phyloP scores from a whole-genome alignment of 23 tunicate genomes.

The Oikopleura vanhoeffeni region DNA sequence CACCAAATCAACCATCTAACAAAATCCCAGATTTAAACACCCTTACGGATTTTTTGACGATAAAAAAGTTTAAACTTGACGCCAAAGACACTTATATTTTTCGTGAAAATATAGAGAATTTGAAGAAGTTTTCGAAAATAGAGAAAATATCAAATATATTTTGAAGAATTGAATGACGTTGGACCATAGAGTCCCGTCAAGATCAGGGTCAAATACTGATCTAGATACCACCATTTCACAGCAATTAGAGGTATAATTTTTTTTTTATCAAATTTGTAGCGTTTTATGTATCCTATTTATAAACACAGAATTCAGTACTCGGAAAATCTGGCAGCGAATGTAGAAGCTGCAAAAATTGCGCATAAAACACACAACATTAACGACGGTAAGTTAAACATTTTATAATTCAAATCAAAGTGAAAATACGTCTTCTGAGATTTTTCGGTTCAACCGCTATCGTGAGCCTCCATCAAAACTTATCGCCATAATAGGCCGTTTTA shows the following conservation, averaged over 20 bases:
- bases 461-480: neutral
- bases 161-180: neutral
- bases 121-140: neutral
- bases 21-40: neutral
- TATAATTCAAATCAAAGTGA: neutral
- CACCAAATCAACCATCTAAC: neutral
- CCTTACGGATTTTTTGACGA: no score
- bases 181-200: constrained; percentile 16
- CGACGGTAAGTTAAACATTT: neutral
- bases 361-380: neutral
- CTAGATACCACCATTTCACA: neutral
- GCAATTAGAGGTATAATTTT: neutral
- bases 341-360: neutral
- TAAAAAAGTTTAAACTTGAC: neutral
- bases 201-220: neutral
- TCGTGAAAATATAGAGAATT: neutral
- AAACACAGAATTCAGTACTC: no score
- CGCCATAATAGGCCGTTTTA: neutral
- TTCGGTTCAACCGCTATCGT: neutral
- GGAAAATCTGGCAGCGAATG: neutral
- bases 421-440: neutral
- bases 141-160: neutral
- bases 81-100: neutral
- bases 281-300: no score
- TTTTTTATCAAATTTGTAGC: no score